Evolutionary conservation across 2,888 invertebrate genomes (phyloP).

Genomic region (Rhingia campestris): DNA sequence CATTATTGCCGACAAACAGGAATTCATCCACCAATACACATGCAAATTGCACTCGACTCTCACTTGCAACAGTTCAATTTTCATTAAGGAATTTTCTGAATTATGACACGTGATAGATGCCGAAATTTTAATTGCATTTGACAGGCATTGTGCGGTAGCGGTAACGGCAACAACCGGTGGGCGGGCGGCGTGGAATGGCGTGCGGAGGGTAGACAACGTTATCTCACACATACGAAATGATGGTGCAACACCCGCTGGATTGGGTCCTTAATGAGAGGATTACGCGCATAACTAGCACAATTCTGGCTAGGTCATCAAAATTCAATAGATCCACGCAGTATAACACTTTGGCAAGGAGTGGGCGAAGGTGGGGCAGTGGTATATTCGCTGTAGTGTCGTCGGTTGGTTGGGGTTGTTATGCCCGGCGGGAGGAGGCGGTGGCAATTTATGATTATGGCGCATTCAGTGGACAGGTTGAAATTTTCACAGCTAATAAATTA

Average conservation of each 20-base stretch:
- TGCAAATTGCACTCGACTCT: conserved; percentile 1
- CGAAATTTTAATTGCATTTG: conserved; percentile 69
- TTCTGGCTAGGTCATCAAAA: conserved; percentile 57
- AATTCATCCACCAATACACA: background rate
- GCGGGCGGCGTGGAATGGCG: conserved; percentile 18
- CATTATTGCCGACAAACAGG: conserved; percentile 40
- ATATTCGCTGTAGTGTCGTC: conserved; percentile 2
- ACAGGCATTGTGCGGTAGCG: conserved; percentile 45
- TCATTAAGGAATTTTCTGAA: conserved; percentile 72
- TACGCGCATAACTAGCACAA: conserved; percentile 45
- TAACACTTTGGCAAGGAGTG: background rate
- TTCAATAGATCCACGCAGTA: conserved; percentile 45
- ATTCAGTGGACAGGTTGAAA: conserved; percentile 71
- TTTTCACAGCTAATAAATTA: conserved; percentile 76
- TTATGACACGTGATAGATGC: conserved; percentile 72
- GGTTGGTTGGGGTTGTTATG: background rate
- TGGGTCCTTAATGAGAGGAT: conserved; percentile 52
- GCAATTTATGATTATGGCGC: conserved; percentile 52
- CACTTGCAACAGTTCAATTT: conserved; percentile 68
- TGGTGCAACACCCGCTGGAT: background rate
- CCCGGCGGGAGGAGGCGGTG: background rate
- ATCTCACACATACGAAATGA: conserved; percentile 8
- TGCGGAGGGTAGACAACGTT: conserved; percentile 29
- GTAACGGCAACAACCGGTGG: background rate
- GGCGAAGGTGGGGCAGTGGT: background rate